Conservation (phyloP, 2,888 invertebrate genomes). For the Crossocerus cetratus region DNA sequence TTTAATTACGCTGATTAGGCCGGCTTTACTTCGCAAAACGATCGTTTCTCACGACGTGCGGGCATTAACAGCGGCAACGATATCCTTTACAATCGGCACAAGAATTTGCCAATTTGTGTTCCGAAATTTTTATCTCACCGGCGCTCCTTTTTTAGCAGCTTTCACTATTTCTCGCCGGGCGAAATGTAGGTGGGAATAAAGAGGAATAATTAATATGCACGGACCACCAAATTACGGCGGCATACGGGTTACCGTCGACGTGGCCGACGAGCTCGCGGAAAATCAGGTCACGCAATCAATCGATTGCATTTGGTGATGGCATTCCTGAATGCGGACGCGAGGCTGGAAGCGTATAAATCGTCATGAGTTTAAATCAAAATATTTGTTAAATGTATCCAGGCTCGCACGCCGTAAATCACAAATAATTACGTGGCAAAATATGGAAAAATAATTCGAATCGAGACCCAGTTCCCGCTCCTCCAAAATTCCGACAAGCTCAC, state of each 20-base stretch:
- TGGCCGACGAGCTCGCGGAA: no score
- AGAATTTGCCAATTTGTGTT: no score
- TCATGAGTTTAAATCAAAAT: conserved; percentile 13
- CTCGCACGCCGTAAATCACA: conserved; percentile 9
- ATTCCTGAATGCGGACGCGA: not conserved
- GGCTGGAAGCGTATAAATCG: not conserved
- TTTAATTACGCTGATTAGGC: conserved; percentile 16
- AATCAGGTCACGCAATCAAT: not conserved
- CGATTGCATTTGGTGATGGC: not conserved
- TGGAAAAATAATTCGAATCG: not conserved
- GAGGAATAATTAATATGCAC: no score
- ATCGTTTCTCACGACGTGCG: no score
- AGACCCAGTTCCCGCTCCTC: not conserved
- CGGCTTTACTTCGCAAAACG: not conserved
- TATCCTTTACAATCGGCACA: no score
- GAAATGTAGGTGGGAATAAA: no score
- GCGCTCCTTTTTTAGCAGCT: no score
- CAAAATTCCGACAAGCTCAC: conserved; percentile 4
- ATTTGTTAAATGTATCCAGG: conserved; percentile 11
- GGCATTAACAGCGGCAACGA: no score
- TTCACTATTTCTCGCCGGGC: no score
- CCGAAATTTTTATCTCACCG: no score
- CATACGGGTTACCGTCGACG: no score
- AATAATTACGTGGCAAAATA: conserved; percentile 1
- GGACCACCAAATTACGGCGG: no score